Evolutionary conservation across 37 sponge, comb jelly and placozoan species (phyloP), one percentile per base, ranked within the genome.

Genomic region (Agelas oroides): DNA sequence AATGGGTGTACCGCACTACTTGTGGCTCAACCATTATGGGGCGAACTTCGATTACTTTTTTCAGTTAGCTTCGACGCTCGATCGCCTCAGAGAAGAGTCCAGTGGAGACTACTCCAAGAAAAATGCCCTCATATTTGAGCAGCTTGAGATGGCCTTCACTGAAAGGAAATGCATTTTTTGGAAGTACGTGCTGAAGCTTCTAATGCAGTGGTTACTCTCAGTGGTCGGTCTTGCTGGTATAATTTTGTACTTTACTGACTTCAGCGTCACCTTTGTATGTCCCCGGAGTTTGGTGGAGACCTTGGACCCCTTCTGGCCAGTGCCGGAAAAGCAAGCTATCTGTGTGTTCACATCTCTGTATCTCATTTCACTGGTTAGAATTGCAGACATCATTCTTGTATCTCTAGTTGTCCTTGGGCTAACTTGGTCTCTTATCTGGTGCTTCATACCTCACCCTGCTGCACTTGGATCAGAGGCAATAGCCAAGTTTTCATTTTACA

Each of bases 291-390:
- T 24, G 24, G 65, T 46, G n/a, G 34, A 23, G 16, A 78, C 70
- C 38, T 3, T 36, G 17, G 40, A 70, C 1, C 67, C 68, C 0
- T 65, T 75, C 24, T 86, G 86, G 86, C 86, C 86, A 1, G 32
- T 86, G 8, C 46, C 46, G 3, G 27, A 21, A 34, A 6, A 63
- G 11, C 70, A 70, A 30, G 84, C 84, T 0, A 21, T 36, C 17
- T 92, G 92, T 73, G 80, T 87, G 2, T 87, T 92, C 69, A 80
- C 92, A 27, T 80, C 88, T 28, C 55, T 92, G 56, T 59, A 76
- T 13, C 80, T 92, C n/a, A 54, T 92, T 11, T 64, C 59, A 1
- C 56, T 75, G 35, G 78, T 92, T 46, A 33, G 88, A n/a, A 71
- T 78, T 35, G 71, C 62, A 6, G 78, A 92, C 53, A n/a, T 87